A percentile compares a stretch with the other conserved stretches of the same genome.
phyloP scores from a whole-genome alignment of 2,113 vertebrate species.

The Eurypyga helias region DNA sequence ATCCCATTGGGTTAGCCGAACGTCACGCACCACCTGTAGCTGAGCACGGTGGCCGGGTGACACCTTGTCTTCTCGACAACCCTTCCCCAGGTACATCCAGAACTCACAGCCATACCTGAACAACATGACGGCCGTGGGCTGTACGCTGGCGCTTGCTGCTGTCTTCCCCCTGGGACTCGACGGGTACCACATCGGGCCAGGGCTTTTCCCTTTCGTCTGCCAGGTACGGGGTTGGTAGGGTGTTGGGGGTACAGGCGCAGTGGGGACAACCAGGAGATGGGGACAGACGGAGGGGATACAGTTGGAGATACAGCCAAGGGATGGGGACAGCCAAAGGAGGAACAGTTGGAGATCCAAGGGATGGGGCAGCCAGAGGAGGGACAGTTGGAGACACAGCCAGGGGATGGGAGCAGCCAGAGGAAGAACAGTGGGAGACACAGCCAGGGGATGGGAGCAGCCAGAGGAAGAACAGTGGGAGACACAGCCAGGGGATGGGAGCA shows the following conservation, averaged over 20 bases:
- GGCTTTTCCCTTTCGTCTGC: constrained; percentile 89
- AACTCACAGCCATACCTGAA: constrained; percentile 94
- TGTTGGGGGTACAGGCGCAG: too few relatives aligned
- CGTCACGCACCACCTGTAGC: fast-evolving
- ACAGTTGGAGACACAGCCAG: neutral
- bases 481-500: neutral
- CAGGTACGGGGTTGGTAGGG: constrained; percentile 77
- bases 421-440: neutral
- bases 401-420: neutral
- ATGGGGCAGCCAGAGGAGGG: too few relatives aligned
- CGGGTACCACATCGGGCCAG: constrained; percentile 83
- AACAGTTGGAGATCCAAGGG: neutral
- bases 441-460: fast-evolving
- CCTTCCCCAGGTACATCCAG: constrained; percentile 87
- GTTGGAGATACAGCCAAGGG: neutral
- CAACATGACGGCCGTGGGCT: constrained; percentile 92
- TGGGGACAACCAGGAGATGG: neutral
- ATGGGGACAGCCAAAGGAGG: neutral
- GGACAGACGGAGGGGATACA: neutral
- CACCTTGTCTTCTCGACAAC: fast-evolving
- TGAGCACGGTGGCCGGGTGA: neutral
- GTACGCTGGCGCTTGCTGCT: constrained; percentile 88
- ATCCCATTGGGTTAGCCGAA: neutral
- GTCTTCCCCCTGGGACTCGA: constrained; percentile 91
- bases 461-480: neutral